These are phyloP conservation scores for Peromyscus polionotus DNA, from an alignment of 2,113 vertebrate species.

Conservation along the genomic window DNA sequence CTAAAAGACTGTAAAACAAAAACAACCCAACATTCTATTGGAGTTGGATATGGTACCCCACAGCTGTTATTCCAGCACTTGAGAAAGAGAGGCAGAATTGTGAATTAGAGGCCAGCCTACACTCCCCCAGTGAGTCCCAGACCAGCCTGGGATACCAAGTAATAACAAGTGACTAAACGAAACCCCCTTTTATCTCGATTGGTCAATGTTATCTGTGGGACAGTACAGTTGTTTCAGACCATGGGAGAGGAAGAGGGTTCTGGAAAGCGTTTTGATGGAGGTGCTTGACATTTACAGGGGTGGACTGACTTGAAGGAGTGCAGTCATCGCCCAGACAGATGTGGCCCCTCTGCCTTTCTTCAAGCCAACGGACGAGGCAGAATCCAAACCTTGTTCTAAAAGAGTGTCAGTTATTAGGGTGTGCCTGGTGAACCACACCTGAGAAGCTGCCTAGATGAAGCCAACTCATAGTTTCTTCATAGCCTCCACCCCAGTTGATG, in stretches of 20 bases:
- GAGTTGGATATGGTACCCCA: not conserved
- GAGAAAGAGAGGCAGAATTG: not conserved
- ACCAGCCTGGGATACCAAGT: not conserved
- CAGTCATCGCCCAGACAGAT: not conserved
- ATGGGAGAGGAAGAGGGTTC: not conserved
- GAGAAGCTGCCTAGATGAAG: constrained; percentile 53
- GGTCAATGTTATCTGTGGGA: not conserved
- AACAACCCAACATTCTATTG: not conserved
- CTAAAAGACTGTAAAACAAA: not conserved
- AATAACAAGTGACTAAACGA: not conserved
- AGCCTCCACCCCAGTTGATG: constrained; percentile 73
- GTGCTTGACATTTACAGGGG: not conserved
- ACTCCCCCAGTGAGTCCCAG: not conserved
- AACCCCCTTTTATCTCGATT: not conserved
- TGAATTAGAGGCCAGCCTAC: not conserved
- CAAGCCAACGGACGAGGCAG: not conserved
- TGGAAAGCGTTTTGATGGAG: not conserved
- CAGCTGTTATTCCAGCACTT: not conserved
- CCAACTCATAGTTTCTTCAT: constrained; percentile 64
- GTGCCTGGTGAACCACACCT: constrained; percentile 62
- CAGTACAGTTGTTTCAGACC: not conserved
- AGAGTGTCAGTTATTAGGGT: constrained; percentile 67
- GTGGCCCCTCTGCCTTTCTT: not conserved
- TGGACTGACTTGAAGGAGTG: not conserved
- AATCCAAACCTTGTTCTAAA: constrained; percentile 14